Percentiles rank a stretch among this genome's conserved stretches.
These are phyloP conservation scores for Tragulus kanchil DNA, from an alignment of 2,113 vertebrate genomes.

Conservation along the genomic window DNA sequence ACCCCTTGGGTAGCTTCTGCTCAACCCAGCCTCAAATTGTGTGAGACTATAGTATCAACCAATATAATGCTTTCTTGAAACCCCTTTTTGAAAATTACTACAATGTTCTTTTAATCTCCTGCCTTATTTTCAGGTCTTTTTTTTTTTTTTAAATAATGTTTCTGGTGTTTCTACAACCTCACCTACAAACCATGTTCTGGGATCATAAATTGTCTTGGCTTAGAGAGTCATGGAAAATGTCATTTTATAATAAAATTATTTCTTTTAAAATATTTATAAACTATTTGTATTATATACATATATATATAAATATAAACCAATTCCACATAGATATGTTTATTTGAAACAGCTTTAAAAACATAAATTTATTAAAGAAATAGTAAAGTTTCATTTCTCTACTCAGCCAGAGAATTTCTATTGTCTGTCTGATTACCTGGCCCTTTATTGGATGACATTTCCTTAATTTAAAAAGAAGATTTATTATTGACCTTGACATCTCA, in stretches of 20 bases:
- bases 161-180: neutral
- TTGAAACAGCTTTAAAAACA: conserved; percentile 41
- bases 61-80: neutral
- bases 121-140: neutral
- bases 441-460: neutral
- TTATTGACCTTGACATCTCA: neutral
- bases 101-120: neutral
- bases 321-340: neutral
- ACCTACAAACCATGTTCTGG: neutral
- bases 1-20: neutral
- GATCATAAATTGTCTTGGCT: conserved; percentile 2
- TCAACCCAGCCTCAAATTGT: neutral
- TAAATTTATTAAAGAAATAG: conserved; percentile 29
- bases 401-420: conserved; percentile 13
- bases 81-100: neutral
- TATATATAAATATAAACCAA: neutral
- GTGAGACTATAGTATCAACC: neutral
- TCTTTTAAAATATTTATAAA: conserved; percentile 20
- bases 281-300: neutral
- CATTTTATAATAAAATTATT: neutral
- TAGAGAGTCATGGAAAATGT: neutral
- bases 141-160: neutral
- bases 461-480: conserved; percentile 20
- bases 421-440: neutral
- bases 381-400: conserved; percentile 27